Base-by-base conservation (phyloP, 2,797 vertebrate species). In the Channallabes apus region DNA sequence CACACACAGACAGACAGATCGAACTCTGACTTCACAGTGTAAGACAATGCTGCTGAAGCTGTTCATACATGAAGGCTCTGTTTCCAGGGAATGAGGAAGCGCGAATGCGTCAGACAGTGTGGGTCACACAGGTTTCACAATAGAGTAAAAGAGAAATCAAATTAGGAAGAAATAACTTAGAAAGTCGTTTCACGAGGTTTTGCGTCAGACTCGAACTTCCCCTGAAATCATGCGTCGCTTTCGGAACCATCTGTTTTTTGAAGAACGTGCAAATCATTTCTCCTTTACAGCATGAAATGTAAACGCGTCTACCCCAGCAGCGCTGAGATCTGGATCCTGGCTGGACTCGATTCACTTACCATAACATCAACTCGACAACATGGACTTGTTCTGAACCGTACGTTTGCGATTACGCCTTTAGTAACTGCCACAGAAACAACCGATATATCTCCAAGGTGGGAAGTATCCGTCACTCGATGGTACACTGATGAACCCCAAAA, bases 11-110 rank as follows among this genome's bases (percentile, higher is more conserved):
- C n/a, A n/a, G n/a, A n/a, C 22, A 17, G 17, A 14, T 3, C 3
- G 1, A 61, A 7, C 5, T 77, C 75, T 76, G 18, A 76, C n/a
- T 75, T 56, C 27, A 78, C 29, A 78, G 84, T 46, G 68, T n/a
- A 56, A 68, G 64, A 24, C 29, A 32, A 22, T 9, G 12, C 15
- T 15, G 0, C 15, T 46, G 61, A 65, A 80, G 15, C n/a, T 80
- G 61, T 51, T 80, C 61, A 27, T 80, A 29, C 38, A 29, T 0
- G 59, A 71, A 11, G 1, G 51, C 68, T 82, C 78, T 29, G 29
- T 41, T 89, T 88, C 82, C 61, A 35, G 64, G 68, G 87, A 89
- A 89, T 76, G 80, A 83, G 89, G 89, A 88, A 89, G 84, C 67
- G 27, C 18, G 75, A 73, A 46, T 80, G 84, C 83, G 65, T 89